phyloP scores from a whole-genome alignment of 2,888 invertebrate genomes.

The Metallyticus violacea region DNA sequence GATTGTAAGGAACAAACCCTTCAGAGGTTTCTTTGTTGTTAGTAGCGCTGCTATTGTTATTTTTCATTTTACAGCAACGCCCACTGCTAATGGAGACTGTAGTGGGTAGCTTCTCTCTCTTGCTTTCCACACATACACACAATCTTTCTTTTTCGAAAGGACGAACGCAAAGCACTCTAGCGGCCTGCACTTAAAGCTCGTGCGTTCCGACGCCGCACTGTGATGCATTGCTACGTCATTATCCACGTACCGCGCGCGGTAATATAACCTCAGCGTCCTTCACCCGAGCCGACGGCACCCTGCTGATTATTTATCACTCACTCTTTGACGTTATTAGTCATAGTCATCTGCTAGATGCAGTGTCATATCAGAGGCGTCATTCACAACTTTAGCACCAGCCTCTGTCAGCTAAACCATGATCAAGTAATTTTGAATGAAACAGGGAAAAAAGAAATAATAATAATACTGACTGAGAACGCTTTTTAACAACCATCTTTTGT shows the following conservation, averaged over 20 bases:
- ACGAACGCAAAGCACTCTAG: not conserved
- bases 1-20: not conserved
- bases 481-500: too few species aligned
- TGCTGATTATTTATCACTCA: not conserved
- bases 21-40: not conserved
- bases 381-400: too few species aligned
- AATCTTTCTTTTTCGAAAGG: not conserved
- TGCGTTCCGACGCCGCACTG: not conserved
- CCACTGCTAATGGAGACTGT: not conserved
- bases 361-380: too few species aligned
- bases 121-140: not conserved
- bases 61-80: not conserved
- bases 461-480: too few species aligned
- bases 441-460: too few species aligned
- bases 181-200: not conserved
- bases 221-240: not conserved
- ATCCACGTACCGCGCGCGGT: not conserved
- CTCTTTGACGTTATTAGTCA: not conserved
- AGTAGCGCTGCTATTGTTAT: not conserved
- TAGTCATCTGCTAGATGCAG: too few species aligned
- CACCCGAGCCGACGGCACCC: not conserved
- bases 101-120: not conserved
- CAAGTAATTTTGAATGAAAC: too few species aligned
- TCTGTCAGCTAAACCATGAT: too few species aligned
- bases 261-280: not conserved